Evolutionary conservation across 53 echinoderm and acorn worm genomes (phyloP), one percentile per base, ranked within the genome.

Genomic region (Crossaster papposus): DNA sequence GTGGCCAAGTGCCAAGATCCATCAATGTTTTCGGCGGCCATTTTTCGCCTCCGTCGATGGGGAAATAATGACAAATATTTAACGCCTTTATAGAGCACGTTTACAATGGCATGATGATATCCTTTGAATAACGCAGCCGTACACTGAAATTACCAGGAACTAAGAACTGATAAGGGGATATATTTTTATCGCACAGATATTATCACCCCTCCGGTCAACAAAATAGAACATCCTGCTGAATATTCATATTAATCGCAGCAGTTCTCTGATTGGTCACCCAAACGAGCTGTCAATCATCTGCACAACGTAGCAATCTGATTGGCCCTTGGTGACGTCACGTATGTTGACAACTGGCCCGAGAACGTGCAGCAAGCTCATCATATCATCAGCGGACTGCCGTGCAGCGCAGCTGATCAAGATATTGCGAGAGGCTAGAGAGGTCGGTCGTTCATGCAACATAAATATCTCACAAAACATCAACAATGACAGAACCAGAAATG

Each of bases 401-500:
- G 18, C 36, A 15, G 36, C n/a, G 72, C 87, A 87, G 87, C 87
- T 70, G 79, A 80, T 89, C 83, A 37, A 14, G 4, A n/a, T 6
- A 44, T 14, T 44, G 51, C 33, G 34, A 71, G 65, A 82, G 36
- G 30, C 38, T 38, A 7, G 58, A 68, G 53, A 28, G 70, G 52
- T 64, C 70, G 81, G 31, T 58, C 55, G 58, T 58, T 58, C 58
- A 58, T 20, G n/a, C n/a, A n/a, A n/a, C 22, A 58, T 14, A 58
- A 58, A 58, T 20, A 81, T 23, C 63, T 34, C 73, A 44, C 81
- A 81, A 91, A 84, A 89, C 86, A 70, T 92, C 93, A 84, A 95
- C 93, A 89, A 93, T 93, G 95, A 91, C 95, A 26, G 95, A 92
- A 85, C 88, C 91, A 51, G 95, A 92, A 83, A 79, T 83, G 53